Evolutionary conservation across 2,113 vertebrate species (phyloP).

Genomic region (Hippopotamus amphibius): DNA sequence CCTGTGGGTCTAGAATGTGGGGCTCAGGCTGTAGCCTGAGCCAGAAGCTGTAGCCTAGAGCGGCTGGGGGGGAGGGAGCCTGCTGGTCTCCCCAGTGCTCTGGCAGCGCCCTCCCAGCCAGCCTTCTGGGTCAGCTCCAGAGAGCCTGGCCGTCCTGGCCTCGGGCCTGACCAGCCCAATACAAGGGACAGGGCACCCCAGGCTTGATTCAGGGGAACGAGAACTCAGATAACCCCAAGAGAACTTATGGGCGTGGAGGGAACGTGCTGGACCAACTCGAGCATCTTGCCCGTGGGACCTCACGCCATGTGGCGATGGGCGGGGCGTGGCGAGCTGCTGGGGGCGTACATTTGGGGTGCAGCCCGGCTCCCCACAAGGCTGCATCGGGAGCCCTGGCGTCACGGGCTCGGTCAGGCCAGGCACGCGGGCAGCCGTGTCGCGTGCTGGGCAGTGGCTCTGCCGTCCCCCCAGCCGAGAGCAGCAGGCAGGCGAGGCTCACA

Average conservation of each 20-base stretch:
- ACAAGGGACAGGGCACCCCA: not conserved
- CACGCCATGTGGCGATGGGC: fast-evolving
- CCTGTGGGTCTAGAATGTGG: not conserved
- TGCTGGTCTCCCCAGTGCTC: fast-evolving
- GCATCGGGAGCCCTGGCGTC: not conserved
- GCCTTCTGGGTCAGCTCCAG: not conserved
- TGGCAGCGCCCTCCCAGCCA: not conserved
- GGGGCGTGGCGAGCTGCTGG: not conserved
- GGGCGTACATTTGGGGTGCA: not conserved
- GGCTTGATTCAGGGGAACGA: not conserved
- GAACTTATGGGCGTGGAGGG: not conserved
- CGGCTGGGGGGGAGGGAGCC: not conserved
- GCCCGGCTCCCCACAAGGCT: not conserved
- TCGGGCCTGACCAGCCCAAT: not conserved
- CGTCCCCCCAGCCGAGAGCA: not conserved
- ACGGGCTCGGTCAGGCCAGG: not conserved
- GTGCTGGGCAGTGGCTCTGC: not conserved
- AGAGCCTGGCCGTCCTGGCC: not conserved
- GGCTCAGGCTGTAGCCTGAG: not conserved
- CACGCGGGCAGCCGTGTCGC: not conserved
- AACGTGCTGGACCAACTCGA: not conserved
- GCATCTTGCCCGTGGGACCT: not conserved
- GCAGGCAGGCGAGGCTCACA: not conserved
- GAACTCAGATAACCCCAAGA: not conserved
- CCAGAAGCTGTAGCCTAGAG: not conserved